Percentiles rank a stretch among this genome's conserved stretches.
Conservation (phyloP, 2,888 invertebrate genomes). For the Pristionchus mayeri region DNA sequence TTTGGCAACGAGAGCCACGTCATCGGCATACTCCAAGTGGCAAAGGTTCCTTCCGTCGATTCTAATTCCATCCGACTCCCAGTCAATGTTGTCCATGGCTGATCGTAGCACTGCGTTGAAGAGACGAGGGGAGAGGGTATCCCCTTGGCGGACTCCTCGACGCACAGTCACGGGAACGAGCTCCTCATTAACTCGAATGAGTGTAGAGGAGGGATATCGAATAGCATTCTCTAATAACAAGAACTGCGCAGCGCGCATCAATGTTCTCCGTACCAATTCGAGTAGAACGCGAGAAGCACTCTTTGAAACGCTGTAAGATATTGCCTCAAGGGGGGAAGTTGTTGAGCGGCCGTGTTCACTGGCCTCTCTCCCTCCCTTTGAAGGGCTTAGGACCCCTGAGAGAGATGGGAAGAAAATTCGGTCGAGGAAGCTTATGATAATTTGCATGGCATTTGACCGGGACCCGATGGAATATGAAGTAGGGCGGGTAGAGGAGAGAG, state of each 20-base stretch:
- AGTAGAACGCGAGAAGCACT: not conserved
- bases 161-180: no score
- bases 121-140: no score
- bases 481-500: not conserved
- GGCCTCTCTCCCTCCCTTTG: not conserved
- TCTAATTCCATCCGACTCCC: no score
- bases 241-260: not conserved
- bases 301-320: not conserved
- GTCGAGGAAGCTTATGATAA: conserved; percentile 27
- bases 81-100: no score
- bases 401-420: conserved; percentile 7
- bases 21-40: no score
- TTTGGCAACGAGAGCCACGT: no score
- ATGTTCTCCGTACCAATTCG: not conserved
- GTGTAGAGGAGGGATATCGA: no score
- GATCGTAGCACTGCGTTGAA: no score
- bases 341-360: not conserved
- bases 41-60: no score
- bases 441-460: conserved; percentile 33
- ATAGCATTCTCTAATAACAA: no score
- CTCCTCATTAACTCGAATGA: no score
- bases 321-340: not conserved
- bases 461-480: not conserved
- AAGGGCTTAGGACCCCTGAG: not conserved
- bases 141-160: no score